Evolutionary conservation across 1,140 invertebrate genomes (phyloP), one percentile per base, ranked within the genome.

Genomic region (Frieseomelitta varia): DNA sequence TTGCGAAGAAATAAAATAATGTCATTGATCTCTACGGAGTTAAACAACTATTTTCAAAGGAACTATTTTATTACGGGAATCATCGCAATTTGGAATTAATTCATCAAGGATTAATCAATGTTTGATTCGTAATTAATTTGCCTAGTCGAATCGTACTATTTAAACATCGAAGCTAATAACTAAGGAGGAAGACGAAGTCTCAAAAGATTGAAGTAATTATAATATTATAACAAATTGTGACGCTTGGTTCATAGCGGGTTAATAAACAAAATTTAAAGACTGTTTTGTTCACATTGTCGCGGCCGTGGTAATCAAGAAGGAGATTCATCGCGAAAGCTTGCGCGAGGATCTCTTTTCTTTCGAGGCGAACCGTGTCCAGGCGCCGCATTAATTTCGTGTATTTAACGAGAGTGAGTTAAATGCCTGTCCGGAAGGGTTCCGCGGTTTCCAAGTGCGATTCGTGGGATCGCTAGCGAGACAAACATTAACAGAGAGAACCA

Each of bases 331-430:
- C 58, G 69, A 86, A 85, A 85, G 86, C 83, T 81, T 79, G 86
- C 84, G 73, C 81, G 87, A 84, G 86, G 24, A 79, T 47, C 82
- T 79, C 92, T 91, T 93, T 93, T 93, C 91, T 93, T 92, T 81
- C 92, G 86, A 89, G 87, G 87, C 90, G 91, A 91, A 87, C 84
- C 90, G 90, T 92, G 87, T 93, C 90, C 91, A 90, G 87, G 91
- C 90, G 88, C 86, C 84, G 89, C 90, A 93, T 93, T 93, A 93
- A 93, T 93, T 93, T 91, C 86, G 86, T 87, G 84, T 87, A 91
- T 91, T 92, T 91, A 63, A 88, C 61, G 81, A 71, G 65, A 81
- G 82, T 51, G 79, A 81, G 71, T 88, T 82, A 85, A 76, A 85
- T 75, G 76, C 81, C 79, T 79, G 63, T 55, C 79, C 83, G 75